Evolutionary conservation across 2,113 vertebrate species (phyloP), one percentile per base, ranked within the genome.

Genomic region (Chrysochloris asiatica): DNA sequence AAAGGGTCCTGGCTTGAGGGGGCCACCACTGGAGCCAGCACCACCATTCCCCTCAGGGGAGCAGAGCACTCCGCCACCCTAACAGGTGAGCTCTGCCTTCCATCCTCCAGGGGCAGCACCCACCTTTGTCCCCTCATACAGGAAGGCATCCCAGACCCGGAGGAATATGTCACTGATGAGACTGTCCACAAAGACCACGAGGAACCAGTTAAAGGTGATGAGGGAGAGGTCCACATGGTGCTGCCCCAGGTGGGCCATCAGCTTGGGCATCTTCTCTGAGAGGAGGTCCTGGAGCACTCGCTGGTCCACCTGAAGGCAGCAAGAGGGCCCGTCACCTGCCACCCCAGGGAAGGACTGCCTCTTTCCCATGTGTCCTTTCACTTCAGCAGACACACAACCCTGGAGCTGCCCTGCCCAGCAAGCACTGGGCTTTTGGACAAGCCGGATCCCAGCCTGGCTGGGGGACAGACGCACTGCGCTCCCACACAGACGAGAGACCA

Each of bases 101-200:
- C 54, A 48, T n/a, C n/a, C n/a, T 54, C 36, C 26, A 7, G 41
- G 71, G 77, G 24, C 45, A 26, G 65, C 5, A 21, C 72, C 26
- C 95, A 99, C 99, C 99, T 99, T 99, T 95, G 97, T 98, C 95
- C 99, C 99, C 95, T 99, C 99, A 0, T 99, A 99, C 48, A 99
- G 96, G 97, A 99, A 99, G 89, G 99, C 98, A 36, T 99, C 99
- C 99, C 99, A 99, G 89, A 99, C 97, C 26, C 97, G 97, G 87
- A 99, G 97, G 45, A 99, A 98, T 92, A 99, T 98, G 87, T 98
- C 98, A 2, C 98, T 99, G 86, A 99, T 98, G 63, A 99, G 97
- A 93, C 97, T 98, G 97, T 99, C 99, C 47, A 99, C 98, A 84
- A 99, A 99, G 69, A 98, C 96, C 96, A 99, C 99, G 61, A 99